Conservation (phyloP, 2,888 invertebrate genomes). For the Alentia gelatinosa region DNA sequence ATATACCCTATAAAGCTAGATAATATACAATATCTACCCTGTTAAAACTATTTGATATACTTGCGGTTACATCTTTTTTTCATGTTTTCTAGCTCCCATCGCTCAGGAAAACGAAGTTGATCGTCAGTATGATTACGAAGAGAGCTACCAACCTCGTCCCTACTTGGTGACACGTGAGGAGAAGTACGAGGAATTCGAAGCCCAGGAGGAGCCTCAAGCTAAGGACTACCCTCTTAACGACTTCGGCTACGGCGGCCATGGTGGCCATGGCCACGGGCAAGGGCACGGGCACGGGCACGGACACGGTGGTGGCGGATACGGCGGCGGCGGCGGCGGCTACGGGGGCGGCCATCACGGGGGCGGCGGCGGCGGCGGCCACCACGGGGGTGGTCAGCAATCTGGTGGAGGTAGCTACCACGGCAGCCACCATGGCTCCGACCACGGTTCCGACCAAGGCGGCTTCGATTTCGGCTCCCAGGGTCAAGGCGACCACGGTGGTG, state of each 20-base stretch:
- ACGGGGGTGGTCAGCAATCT: not conserved
- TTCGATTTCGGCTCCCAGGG: not conserved
- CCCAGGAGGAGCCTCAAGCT: not conserved
- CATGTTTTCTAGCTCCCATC: not conserved
- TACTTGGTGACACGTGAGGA: not conserved
- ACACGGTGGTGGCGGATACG: not conserved
- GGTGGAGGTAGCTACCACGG: not conserved
- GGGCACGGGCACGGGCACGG: not conserved
- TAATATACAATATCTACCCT: not conserved
- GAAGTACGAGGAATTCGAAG: not conserved
- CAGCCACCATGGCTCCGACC: conserved; percentile 30
- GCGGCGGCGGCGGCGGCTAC: not conserved
- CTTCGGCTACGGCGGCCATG: conserved; percentile 7
- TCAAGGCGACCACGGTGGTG: conserved; percentile 50
- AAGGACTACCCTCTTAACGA: conserved; percentile 34
- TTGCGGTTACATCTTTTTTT: not conserved
- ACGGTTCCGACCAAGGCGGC: conserved; percentile 43
- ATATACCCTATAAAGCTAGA: not conserved
- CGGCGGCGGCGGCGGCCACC: not conserved
- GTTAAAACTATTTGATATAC: not conserved
- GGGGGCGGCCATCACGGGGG: not conserved
- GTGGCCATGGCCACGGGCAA: not conserved
- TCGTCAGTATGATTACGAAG: not conserved
- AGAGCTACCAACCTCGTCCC: not conserved
- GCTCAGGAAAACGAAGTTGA: not conserved